Conservation (phyloP, 2,113 vertebrate genomes). For the Trematomus loennbergii region DNA sequence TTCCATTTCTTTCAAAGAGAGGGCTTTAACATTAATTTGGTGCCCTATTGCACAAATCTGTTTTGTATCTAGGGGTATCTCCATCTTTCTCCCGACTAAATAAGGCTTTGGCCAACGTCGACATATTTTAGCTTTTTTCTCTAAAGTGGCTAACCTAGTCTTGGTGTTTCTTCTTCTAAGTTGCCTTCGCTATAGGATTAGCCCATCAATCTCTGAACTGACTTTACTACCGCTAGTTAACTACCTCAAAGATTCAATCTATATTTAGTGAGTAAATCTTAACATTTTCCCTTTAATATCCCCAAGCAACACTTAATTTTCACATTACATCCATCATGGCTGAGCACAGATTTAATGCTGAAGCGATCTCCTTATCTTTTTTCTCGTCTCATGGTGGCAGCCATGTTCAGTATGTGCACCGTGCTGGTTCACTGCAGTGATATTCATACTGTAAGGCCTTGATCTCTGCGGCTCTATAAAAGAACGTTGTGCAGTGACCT, state of each 20-base stretch:
- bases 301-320: not conserved
- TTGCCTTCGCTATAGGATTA: not conserved
- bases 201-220: not conserved
- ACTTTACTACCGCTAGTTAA: too few relatives aligned
- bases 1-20: too few relatives aligned
- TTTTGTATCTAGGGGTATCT: not conserved
- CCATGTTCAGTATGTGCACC: slow-evolving; percentile 6
- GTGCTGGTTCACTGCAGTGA: slow-evolving; percentile 8
- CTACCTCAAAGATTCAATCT: too few relatives aligned
- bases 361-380: not conserved
- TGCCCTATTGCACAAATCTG: too few relatives aligned
- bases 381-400: not conserved
- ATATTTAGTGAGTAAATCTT: not conserved
- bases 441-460: slow-evolving; percentile 10
- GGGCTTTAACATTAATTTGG: too few relatives aligned
- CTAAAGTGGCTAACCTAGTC: not conserved
- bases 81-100: not conserved
- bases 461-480: slow-evolving; percentile 30
- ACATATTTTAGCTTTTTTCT: not conserved
- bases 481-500: slow-evolving; percentile 34
- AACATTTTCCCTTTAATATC: not conserved
- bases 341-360: slow-evolving; percentile 3
- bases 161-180: not conserved
- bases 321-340: not conserved
- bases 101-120: not conserved